phyloP scores from a whole-genome alignment of 2,888 invertebrate genomes.

The Liposcelis brunnea region DNA sequence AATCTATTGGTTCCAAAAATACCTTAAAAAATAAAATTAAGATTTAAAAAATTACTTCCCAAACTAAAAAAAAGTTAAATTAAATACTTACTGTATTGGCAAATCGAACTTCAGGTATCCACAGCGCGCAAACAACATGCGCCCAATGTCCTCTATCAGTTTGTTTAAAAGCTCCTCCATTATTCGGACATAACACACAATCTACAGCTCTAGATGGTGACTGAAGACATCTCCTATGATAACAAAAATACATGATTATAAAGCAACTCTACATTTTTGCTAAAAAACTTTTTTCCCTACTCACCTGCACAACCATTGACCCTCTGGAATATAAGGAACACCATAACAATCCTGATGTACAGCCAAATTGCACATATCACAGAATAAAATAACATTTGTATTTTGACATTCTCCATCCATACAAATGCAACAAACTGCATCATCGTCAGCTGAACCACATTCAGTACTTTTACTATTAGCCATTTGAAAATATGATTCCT shows the following conservation, averaged over 20 bases:
- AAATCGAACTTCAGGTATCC: conserved; percentile 97
- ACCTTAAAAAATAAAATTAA: conserved; percentile 22
- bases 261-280: not conserved
- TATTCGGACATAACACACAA: conserved; percentile 95
- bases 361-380: conserved; percentile 98
- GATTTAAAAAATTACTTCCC: not conserved
- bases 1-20: conserved; percentile 94
- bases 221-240: conserved; percentile 64
- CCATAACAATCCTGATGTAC: conserved; percentile 99
- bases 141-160: conserved; percentile 93
- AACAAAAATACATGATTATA: not conserved
- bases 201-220: conserved; percentile 91
- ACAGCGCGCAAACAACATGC: conserved; percentile 95
- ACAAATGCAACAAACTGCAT: conserved; percentile 97
- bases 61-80: conserved; percentile 1
- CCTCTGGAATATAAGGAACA: conserved; percentile 91
- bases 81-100: conserved; percentile 66
- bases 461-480: conserved; percentile 31
- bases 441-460: conserved; percentile 54
- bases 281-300: not conserved
- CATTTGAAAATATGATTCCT: conserved; percentile 85
- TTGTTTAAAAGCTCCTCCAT: conserved; percentile 97
- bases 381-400: conserved; percentile 95
- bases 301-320: conserved; percentile 80
- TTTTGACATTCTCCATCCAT: conserved; percentile 98